Evolutionary conservation across 2,113 vertebrate genomes (phyloP), one percentile per base, ranked within the genome.

Genomic region (Sapajus apella): DNA sequence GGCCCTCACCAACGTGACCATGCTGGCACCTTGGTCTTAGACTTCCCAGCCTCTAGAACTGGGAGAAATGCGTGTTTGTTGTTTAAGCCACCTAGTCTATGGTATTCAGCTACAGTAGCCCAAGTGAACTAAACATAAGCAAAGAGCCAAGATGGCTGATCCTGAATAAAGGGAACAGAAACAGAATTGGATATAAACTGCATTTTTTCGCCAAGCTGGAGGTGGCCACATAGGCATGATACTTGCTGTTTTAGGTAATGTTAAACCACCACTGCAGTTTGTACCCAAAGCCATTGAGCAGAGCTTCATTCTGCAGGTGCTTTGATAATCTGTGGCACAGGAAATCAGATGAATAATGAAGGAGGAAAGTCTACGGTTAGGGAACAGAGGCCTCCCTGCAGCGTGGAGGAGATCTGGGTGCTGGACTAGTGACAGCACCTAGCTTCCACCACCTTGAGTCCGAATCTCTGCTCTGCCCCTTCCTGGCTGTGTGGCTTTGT

Each of bases 361-460:
- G 12, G 16, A 88, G 77, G 45, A 82, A 86, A 95, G 43, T 14
- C 5, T 52, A 77, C 45, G 56, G 4, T 58, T n/a, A 23, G 16
- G 43, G 13, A 50, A 25, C 6, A 72, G 64, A 40, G 43, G 11
- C 12, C 61, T 30, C 20, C 56, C 40, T 5, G 18, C 77, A 25
- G 16, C 27, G 1, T 2, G 10, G 30, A 50, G n/a, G 32, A 76
- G 32, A 30, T 50, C 30, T 68, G n/a, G 45, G 27, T 47, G 43
- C 30, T 32, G 10, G 10, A 23, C 37, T 35, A 47, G 66, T 23
- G 55, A n/a, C 17, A 37, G 72, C 16, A 47, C 32, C 40, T 17
- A 35, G 1, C 18, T 87, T 81, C 12, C 13, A 35, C 12, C 9
- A 0, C 2, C 35, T 5, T 4, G 4, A 21, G 52, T n/a, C 14